Base-by-base conservation (phyloP, 2,888 invertebrate species). In the Leptopterna dolabrata region DNA sequence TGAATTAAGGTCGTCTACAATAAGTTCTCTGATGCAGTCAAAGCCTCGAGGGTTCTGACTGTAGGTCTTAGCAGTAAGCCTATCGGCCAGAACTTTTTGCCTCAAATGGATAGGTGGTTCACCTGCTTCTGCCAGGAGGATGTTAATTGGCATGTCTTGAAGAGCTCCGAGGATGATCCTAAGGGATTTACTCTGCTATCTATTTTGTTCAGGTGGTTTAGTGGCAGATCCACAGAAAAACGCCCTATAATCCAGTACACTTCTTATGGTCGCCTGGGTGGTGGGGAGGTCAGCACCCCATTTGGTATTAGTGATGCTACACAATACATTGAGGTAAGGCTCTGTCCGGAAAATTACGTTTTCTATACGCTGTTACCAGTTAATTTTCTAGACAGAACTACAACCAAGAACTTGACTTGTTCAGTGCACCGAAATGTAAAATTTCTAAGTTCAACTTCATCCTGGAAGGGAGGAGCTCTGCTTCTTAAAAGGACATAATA, bases 231-330 rank as follows among this genome's bases (percentile, higher is more conserved):
- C 82, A 16, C 55, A 82, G 24, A 82, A 82, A 7, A 82, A 27
- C 6, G 51, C 43, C 0, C 82, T 55, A 55, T 47, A 47, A 16
- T 47, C 47, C 47, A 47, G 2, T 13, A 47, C 47, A 16, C 47
- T 47, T 13, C 47, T 47, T 16, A 82, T 29, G 0, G 82, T 82
- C 13, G 82, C 24, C 0, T 13, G 14, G 30, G 51, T 55, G 29
- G 36, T 51, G 0, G 2, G 30, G 19, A 55, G 82, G 55, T 82
- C 82, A 16, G 82, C 82, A n/a, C 82, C 82, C 36, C 41, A 41
- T n/a, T 16, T 16, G 27, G 41, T 80, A 27, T 41, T 43, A 4
- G 80, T 94, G 94, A 94, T 29, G 73, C 29, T 29, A 9, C 73
- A 9, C 29, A 73, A 11, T 16, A 73, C 29, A 29, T 73, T 73